Evolutionary conservation across 2,797 vertebrate genomes (phyloP).

Genomic region (Rhinatrema bivittatum): DNA sequence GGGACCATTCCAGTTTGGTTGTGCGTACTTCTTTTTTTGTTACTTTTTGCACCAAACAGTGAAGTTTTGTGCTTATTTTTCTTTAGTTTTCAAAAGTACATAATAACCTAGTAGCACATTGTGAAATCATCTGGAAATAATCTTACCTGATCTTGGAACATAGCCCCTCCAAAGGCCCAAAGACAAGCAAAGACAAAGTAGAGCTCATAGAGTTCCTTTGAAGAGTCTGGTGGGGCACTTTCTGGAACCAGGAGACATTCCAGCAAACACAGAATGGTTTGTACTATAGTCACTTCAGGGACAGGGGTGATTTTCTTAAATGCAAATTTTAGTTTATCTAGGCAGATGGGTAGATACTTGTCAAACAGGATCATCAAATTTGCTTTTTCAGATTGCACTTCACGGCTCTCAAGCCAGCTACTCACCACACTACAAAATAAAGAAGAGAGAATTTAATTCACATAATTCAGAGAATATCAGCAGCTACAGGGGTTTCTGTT

Average conservation of each 20-base stretch:
- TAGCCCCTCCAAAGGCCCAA: constrained; percentile 53
- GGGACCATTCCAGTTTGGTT: too few species aligned
- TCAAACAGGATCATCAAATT: constrained; percentile 55
- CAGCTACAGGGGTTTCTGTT: too few species aligned
- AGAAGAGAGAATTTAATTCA: background rate
- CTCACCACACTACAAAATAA: constrained; percentile 46
- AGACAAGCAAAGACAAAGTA: constrained; percentile 52
- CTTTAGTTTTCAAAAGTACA: too few species aligned
- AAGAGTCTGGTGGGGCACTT: constrained; percentile 37
- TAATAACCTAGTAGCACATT: too few species aligned
- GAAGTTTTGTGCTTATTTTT: too few species aligned
- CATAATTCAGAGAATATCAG: background rate
- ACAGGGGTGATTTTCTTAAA: constrained; percentile 57
- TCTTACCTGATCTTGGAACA: constrained; percentile 66
- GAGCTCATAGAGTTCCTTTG: constrained; percentile 56
- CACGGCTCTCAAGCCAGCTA: constrained; percentile 56
- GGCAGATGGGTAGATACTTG: constrained; percentile 56
- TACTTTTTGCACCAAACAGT: too few species aligned
- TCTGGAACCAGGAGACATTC: constrained; percentile 50
- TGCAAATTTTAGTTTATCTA: constrained; percentile 48
- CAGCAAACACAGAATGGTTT: constrained; percentile 43
- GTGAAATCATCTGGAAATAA: too few species aligned
- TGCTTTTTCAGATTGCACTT: constrained; percentile 52
- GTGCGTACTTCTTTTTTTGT: too few species aligned
- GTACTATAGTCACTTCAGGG: constrained; percentile 43